phyloP scores from a whole-genome alignment of 2,797 vertebrate genomes.

The Natrix natrix region DNA sequence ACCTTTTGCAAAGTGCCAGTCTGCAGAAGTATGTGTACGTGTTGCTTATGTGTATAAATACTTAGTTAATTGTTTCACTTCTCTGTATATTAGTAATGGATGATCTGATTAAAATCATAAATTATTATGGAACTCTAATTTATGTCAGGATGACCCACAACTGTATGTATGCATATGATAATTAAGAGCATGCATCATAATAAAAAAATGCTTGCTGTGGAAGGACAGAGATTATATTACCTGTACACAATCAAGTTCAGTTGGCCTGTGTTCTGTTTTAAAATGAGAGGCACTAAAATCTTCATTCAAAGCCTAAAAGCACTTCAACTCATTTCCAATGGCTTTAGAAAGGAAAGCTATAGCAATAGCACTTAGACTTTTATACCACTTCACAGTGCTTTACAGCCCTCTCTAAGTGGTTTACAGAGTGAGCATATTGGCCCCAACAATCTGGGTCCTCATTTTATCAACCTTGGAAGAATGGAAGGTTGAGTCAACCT shows the following conservation, averaged over 20 bases:
- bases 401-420: background rate
- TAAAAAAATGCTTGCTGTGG: slow-evolving; percentile 34
- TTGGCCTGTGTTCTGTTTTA: background rate
- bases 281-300: background rate
- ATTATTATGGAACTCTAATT: slow-evolving; percentile 54
- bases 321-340: background rate
- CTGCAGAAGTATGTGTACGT: slow-evolving; percentile 21
- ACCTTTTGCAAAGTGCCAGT: background rate
- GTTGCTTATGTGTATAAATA: slow-evolving; percentile 49
- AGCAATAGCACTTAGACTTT: background rate
- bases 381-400: background rate
- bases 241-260: slow-evolving; percentile 30
- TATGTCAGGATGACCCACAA: slow-evolving; percentile 43
- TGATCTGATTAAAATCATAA: slow-evolving; percentile 69
- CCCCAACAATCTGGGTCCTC: background rate
- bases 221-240: slow-evolving; percentile 46
- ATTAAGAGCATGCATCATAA: slow-evolving; percentile 51
- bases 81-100: slow-evolving; percentile 48
- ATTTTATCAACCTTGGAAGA: background rate
- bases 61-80: slow-evolving; percentile 62
- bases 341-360: background rate
- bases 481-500: background rate
- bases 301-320: background rate
- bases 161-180: slow-evolving; percentile 50
- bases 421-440: background rate